These are phyloP conservation scores for Notechis scutatus DNA, from an alignment of 2,113 vertebrate species.

Conservation along the genomic window DNA sequence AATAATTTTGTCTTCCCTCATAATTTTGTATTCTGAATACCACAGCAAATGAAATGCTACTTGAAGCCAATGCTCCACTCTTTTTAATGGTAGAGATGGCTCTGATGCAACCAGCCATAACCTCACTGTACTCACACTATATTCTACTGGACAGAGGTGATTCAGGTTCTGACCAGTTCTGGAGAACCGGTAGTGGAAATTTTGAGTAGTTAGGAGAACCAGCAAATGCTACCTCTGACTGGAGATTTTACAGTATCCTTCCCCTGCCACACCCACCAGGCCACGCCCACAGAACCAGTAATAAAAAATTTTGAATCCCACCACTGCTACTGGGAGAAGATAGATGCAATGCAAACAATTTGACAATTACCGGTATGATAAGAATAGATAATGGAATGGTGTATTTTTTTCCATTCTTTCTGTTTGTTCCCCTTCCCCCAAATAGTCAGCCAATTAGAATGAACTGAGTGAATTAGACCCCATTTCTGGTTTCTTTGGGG, in stretches of 20 bases:
- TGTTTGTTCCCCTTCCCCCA: background rate
- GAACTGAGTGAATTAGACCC: background rate
- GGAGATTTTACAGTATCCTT: too few relatives aligned
- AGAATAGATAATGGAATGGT: background rate
- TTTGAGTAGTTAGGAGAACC: too few relatives aligned
- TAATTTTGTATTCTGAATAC: background rate
- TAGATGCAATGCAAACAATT: background rate
- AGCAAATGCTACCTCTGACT: too few relatives aligned
- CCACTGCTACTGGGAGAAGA: background rate
- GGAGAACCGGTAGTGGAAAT: too few relatives aligned
- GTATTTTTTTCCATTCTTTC: background rate
- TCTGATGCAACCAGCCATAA: conserved; percentile 3
- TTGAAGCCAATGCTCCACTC: background rate
- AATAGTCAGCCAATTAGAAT: background rate
- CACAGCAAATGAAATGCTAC: background rate
- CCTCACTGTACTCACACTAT: background rate
- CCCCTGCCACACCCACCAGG: too few relatives aligned
- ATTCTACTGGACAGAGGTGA: background rate
- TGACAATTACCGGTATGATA: background rate
- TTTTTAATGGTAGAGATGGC: background rate
- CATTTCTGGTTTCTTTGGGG: background rate
- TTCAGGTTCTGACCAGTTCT: too few relatives aligned
- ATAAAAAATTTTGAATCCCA: too few relatives aligned
- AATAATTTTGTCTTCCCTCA: background rate
- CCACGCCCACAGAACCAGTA: too few relatives aligned